Evolutionary conservation across 2,888 invertebrate species (phyloP), one percentile per base, ranked within the genome.

Genomic region (Apodemia mormo): DNA sequence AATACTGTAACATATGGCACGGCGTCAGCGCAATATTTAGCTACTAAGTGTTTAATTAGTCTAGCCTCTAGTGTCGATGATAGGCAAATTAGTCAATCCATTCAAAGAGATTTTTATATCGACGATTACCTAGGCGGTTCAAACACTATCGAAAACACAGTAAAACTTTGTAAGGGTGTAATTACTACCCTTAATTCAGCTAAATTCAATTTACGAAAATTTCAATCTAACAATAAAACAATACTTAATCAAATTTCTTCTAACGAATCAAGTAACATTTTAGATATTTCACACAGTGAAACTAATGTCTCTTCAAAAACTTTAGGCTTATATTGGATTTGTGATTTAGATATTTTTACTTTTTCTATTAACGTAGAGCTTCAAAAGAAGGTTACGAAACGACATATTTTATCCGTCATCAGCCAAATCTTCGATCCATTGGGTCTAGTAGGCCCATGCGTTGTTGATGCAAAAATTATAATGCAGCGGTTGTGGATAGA

Each of bases 351-450:
- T 58, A 68, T 37, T 9, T 68, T 80, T n/a, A 70, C 56, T 5
- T 78, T 77, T 71, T 72, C 71, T 37, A 71, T 78, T 43, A 66
- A 76, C 49, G 67, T 77, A 49, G 54, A 71, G 40, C 22, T 66
- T 5, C 56, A n/a, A 4, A 68, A 64, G 14, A 74, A 75, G 70
- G 69, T 79, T 6, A 80, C 80, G 30, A 81, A 81, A 72, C 76
- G 79, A 9, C 9, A 65, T 9, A 75, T 78, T 43, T 66, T 78
- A 29, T 79, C 79, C 1, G 37, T 69, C 9, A 73, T 79, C 0
- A 70, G 70, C 64, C 77, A 79, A 72, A 66, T 78, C 10, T 79
- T 77, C 71, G 79, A 78, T 61, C 79, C 78, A 0, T 64, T 79
- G 8, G 79, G 78, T 45, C 70, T 79, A 0, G 69, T 78, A 7